Base-by-base conservation (phyloP, 2,888 invertebrate species). In the Caenorhabditis sp. region DNA sequence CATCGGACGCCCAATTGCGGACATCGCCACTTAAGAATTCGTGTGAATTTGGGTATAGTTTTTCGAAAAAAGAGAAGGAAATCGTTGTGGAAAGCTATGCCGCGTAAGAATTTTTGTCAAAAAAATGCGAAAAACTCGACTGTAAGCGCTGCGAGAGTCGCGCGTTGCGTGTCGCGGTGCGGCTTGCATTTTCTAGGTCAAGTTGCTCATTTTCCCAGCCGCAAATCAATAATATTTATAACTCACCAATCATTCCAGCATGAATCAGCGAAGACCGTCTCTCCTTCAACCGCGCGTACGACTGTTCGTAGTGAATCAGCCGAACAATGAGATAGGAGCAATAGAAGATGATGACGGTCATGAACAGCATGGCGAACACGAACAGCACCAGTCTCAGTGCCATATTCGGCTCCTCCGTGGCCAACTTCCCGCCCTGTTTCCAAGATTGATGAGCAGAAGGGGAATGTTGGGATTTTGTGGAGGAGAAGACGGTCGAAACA, bases 191-290 rank as follows among this genome's bases (percentile, higher is more conserved):
- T n/a, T n/a, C n/a, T n/a, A n/a, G n/a, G n/a, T n/a, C n/a, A n/a
- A n/a, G n/a, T n/a, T n/a, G n/a, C n/a, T n/a, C n/a, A n/a, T n/a
- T n/a, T n/a, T n/a, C n/a, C n/a, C n/a, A n/a, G n/a, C n/a, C n/a
- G n/a, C n/a, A n/a, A 47, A 15, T 8, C n/a, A n/a, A 2, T 28
- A 51, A 8, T n/a, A 22, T 65, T n/a, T n/a, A n/a, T n/a, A 61
- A 62, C 77, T 55, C 22, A 89, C 89, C 89, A 22, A 90, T 89
- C 87, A 88, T 88, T 64, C 87, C 87, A 11, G 89, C 88, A 18
- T 84, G 80, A 26, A 89, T 85, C 20, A 90, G 61, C 6, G 89
- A 89, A 8, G 77, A 78, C 26, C 90, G 55, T 26, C 90, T 69
- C 32, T 85, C 82, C 55, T 86, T 81, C 22, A 88, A 71, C 18